Evolutionary conservation across 2,888 invertebrate genomes (phyloP).

Genomic region (Eledone cirrhosa): DNA sequence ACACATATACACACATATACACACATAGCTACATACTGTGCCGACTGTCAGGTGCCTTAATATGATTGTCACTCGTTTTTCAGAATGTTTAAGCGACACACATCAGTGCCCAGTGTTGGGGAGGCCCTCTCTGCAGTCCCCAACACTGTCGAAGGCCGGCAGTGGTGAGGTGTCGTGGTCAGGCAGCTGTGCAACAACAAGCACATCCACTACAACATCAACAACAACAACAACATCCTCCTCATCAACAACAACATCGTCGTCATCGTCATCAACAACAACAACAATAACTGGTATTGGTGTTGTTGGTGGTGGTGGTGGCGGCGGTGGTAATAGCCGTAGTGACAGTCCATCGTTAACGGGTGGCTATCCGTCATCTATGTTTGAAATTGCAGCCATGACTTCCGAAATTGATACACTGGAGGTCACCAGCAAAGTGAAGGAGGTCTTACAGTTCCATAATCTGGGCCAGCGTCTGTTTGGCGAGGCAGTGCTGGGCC

Average conservation of each 20-base stretch:
- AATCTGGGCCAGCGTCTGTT: conserved; percentile 98
- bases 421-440: conserved; percentile 94
- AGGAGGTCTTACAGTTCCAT: conserved; percentile 93
- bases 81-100: conserved; percentile 23
- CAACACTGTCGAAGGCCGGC: conserved; percentile 34
- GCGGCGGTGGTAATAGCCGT: conserved; percentile 27
- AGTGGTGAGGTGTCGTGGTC: conserved; percentile 4
- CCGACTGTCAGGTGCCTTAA: background rate
- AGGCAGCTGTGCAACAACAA: conserved; percentile 35
- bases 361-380: conserved; percentile 79
- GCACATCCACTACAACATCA: conserved; percentile 43
- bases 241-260: no score
- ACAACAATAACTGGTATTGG: conserved; percentile 70
- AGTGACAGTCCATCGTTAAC: conserved; percentile 35
- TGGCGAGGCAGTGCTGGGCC: conserved; percentile 94
- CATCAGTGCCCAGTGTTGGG: conserved; percentile 37
- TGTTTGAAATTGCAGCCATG: conserved; percentile 96
- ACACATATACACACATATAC: no score
- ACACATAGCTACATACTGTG: background rate
- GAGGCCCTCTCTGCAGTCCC: conserved; percentile 37
- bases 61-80: background rate
- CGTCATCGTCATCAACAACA: conserved; percentile 44
- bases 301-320: conserved; percentile 22
- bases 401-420: conserved; percentile 97
- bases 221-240: conserved; percentile 51